phyloP scores from a whole-genome alignment of 2,888 invertebrate genomes.

The Zaprionus bogoriensis region DNA sequence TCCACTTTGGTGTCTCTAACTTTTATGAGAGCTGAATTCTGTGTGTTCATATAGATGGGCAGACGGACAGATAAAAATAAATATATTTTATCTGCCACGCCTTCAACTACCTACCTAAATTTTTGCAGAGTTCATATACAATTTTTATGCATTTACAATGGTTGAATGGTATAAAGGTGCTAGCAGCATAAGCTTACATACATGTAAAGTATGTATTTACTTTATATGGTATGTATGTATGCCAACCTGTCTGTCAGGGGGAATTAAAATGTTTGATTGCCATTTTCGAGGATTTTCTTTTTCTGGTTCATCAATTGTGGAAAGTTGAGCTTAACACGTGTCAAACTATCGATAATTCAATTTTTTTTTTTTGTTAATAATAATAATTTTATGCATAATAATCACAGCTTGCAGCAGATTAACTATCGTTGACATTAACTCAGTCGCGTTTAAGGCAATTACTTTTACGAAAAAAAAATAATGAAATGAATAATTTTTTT shows the following conservation, averaged over 20 bases:
- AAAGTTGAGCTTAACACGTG: not conserved
- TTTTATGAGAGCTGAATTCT: no score
- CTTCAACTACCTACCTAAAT: no score
- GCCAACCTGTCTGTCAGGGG: not conserved
- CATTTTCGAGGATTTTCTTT: constrained; percentile 1
- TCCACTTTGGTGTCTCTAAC: no score
- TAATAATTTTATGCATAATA: not conserved
- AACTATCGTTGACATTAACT: not conserved
- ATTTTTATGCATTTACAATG: no score
- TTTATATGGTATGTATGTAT: not conserved
- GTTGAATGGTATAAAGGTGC: no score
- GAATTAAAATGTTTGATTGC: not conserved
- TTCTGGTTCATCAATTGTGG: not conserved
- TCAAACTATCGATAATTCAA: not conserved
- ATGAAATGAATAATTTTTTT: no score
- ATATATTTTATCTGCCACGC: no score
- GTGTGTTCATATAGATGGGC: no score
- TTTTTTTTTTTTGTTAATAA: not conserved
- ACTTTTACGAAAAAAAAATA: no score
- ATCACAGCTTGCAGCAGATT: not conserved
- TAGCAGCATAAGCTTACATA: not conserved
- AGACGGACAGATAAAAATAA: no score
- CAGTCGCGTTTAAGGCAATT: no score
- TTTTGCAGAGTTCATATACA: no score
- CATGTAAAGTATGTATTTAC: not conserved